Evolutionary conservation across 2,113 vertebrate species (phyloP), one percentile per base, ranked within the genome.

Genomic region (Alethe castanea): DNA sequence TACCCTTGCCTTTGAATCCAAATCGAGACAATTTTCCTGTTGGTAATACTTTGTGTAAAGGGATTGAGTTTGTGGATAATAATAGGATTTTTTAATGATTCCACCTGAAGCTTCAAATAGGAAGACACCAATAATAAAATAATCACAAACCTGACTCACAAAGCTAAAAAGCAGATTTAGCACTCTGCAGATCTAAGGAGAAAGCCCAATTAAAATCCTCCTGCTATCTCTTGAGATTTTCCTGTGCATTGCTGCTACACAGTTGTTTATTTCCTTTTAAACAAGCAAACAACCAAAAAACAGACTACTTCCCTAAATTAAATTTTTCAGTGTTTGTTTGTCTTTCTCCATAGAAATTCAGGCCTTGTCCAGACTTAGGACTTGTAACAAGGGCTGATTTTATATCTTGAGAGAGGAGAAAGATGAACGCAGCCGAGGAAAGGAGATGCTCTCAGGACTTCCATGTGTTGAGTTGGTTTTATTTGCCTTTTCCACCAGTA

Each of bases 301-400:
- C 94, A 97, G 88, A n/a, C 76, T 53, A 44, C 86, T 87, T 92
- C 92, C 61, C 81, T 79, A 95, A 94, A 94, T 85, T 45, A 76
- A 29, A 8, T 52, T 92, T 91, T 53, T 80, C 50, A 38, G 38
- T 90, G 88, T 92, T 94, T 96, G 83, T 94, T 93, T 96, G 86
- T 72, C 48, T 91, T 82, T 95, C 81, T 87, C 91, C 93, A 95
- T 96, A 85, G 91, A 95, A 92, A 95, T 96, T 84, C 65, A 69
- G 19, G 23, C 74, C 50, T 69, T 92, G 31, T 22, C 62, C 38
- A 66, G 86, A 64, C 44, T 77, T 38, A 45, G 47, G 78, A 14
- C 16, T 26, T 61, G 35, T 76, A 66, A 57, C 33, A 67, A 61
- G 38, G 57, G 18, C 53, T 53, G 40, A 48, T 79, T 50, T 45